Evolutionary conservation across 2,113 vertebrate species (phyloP).

Genomic region (Notothenia coriiceps): DNA sequence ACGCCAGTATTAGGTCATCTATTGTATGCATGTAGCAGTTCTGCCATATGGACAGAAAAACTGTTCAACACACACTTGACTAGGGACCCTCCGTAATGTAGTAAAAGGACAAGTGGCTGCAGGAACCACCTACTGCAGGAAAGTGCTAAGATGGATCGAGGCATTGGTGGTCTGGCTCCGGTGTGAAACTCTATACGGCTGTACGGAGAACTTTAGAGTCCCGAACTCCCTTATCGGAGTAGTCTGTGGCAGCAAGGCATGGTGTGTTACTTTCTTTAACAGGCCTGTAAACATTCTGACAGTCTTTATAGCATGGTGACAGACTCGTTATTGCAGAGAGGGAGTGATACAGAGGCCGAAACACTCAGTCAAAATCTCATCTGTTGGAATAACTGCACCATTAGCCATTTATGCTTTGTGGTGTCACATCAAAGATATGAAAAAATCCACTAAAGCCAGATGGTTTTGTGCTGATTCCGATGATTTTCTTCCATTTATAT

Average conservation of each 20-base stretch:
- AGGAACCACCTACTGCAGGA: conserved; percentile 48
- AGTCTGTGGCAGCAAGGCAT: conserved; percentile 57
- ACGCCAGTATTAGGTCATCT: conserved; percentile 36
- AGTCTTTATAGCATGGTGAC: conserved; percentile 73
- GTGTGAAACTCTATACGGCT: conserved; percentile 63
- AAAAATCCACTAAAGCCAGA: conserved; percentile 49
- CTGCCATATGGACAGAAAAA: conserved; percentile 18
- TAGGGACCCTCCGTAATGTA: conserved; percentile 23
- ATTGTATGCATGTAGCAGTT: conserved; percentile 42
- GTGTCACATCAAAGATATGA: conserved; percentile 65
- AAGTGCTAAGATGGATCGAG: conserved; percentile 47
- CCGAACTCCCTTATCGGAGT: conserved; percentile 52
- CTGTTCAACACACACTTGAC: conserved; percentile 24
- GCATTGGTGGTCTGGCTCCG: conserved; percentile 69
- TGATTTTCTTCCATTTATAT: conserved; percentile 41
- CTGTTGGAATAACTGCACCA: conserved; percentile 60
- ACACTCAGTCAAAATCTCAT: conserved; percentile 68
- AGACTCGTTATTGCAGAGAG: conserved; percentile 65
- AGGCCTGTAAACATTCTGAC: conserved; percentile 75
- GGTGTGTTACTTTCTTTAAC: conserved; percentile 74
- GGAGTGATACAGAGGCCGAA: conserved; percentile 64
- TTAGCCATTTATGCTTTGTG: conserved; percentile 63
- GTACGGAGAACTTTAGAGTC: conserved; percentile 56
- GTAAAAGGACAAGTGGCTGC: conserved; percentile 52
- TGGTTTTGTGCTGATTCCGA: conserved; percentile 32